Evolutionary conservation across 2,888 invertebrate species (phyloP).

Genomic region (Pseudococcus viburni): DNA sequence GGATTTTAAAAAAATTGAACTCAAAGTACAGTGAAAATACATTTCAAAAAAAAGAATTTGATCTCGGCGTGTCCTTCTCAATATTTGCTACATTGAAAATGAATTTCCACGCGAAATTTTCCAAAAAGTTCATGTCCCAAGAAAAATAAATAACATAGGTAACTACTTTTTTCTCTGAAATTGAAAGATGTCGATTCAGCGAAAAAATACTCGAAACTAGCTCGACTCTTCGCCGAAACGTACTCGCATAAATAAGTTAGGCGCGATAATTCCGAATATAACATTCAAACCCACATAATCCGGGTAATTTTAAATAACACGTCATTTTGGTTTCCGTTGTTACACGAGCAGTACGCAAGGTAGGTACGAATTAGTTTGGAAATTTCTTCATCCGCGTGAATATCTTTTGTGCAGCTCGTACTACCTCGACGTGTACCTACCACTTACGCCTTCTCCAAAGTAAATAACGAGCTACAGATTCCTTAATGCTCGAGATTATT

Average conservation of each 20-base stretch:
- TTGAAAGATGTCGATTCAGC: neutral
- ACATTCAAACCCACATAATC: slow-evolving; percentile 46
- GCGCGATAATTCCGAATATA: slow-evolving; percentile 17
- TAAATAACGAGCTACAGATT: slow-evolving; percentile 44
- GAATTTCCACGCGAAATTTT: too few relatives aligned
- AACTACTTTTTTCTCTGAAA: too few relatives aligned
- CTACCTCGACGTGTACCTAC: neutral
- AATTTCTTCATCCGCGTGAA: slow-evolving; percentile 49
- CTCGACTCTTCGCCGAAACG: neutral
- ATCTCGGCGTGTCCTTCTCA: too few relatives aligned
- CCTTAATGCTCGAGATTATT: slow-evolving; percentile 3
- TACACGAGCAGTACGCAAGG: neutral
- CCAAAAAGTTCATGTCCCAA: too few relatives aligned
- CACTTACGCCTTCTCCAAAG: neutral
- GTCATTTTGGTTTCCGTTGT: slow-evolving; percentile 47
- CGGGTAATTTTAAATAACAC: slow-evolving; percentile 40
- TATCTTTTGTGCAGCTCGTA: slow-evolving; percentile 37
- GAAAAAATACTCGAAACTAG: neutral
- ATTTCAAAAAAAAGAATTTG: too few relatives aligned
- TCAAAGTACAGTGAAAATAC: too few relatives aligned
- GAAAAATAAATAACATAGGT: too few relatives aligned
- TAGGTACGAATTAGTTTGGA: slow-evolving; percentile 21
- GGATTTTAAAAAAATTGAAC: too few relatives aligned
- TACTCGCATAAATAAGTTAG: slow-evolving; percentile 7
- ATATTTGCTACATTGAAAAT: too few relatives aligned